Conservation (phyloP, 2,888 invertebrate genomes). For the Heteropelma amictum region DNA sequence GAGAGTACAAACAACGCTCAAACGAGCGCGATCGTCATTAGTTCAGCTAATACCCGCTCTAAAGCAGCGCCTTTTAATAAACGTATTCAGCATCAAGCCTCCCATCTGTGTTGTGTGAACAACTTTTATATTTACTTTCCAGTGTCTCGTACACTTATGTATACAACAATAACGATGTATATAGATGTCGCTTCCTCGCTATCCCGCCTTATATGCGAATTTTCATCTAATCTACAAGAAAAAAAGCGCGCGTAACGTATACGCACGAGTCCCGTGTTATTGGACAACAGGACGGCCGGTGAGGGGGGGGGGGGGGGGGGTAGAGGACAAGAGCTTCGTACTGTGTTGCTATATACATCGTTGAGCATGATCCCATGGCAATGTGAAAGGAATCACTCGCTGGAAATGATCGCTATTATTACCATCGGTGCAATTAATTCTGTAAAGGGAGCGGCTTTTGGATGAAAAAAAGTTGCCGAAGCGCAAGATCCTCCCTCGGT, state of each 20-base stretch:
- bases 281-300: slow-evolving; percentile 12
- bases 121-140: not conserved
- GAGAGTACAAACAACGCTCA: slow-evolving; percentile 1
- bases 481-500: slow-evolving; percentile 41
- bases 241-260: not conserved
- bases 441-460: slow-evolving; percentile 47
- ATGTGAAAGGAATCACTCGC: slow-evolving; percentile 45
- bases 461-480: slow-evolving; percentile 36
- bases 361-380: slow-evolving; percentile 43
- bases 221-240: slow-evolving; percentile 35
- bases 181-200: not conserved
- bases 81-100: not conserved
- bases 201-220: slow-evolving; percentile 35
- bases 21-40: slow-evolving; percentile 2
- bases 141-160: not conserved
- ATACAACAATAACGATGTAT: not conserved
- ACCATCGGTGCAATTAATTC: slow-evolving; percentile 50
- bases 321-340: not conserved
- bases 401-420: slow-evolving; percentile 51
- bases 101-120: not conserved
- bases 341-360: slow-evolving; percentile 29
- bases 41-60: slow-evolving; percentile 16
- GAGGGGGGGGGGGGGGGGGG: not conserved
- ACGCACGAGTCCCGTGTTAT: slow-evolving; percentile 16
- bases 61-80: slow-evolving; percentile 36